Base-by-base conservation (phyloP, 2,888 invertebrate species). In the Oxycera nigricornis region DNA sequence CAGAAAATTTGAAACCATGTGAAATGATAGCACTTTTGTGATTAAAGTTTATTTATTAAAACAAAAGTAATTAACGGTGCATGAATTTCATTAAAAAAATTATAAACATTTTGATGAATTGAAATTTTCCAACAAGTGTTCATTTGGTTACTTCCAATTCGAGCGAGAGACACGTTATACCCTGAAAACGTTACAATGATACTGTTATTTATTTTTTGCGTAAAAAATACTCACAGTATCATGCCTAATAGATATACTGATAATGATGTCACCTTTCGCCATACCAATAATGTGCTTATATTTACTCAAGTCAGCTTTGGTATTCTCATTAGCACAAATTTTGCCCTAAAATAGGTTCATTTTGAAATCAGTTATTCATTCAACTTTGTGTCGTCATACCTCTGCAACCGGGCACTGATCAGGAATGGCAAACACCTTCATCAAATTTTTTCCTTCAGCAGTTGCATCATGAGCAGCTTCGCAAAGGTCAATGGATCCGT, bases 401-500 rank as follows among this genome's bases (percentile, higher is more conserved):
- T 82, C 83, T 77, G 78, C 77, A 20, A 85, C 83, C 1, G 87
- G 87, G 76, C 87, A 87, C n/a, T 81, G 79, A 7, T 83, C 80
- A 1, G 86, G 86, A 1, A 86, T 80, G 1, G 85, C 85, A 74
- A 86, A 85, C 11, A 83, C 72, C 59, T 82, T 82, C 20, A 86
- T 68, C 24, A 83, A 79, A 26, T 81, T 80, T 79, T 81, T 83
- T 20, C 79, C 77, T 73, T 83, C 80, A 22, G 80, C 81, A 0
- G 82, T 80, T 22, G 17, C 55, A 11, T 30, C 31, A 3, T 14
- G 9, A 2, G 46, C 57, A 9, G 81, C 80, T 20, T 81, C 80
- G 73, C 87, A 87, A n/a, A 86, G 79, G 78, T 87, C 86, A 2
- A 84, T 22, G 30, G 82, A 82, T n/a, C 86, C 87, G 77, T 85